Evolutionary conservation across 2,113 vertebrate species (phyloP).

Genomic region (Amia ocellicauda): DNA sequence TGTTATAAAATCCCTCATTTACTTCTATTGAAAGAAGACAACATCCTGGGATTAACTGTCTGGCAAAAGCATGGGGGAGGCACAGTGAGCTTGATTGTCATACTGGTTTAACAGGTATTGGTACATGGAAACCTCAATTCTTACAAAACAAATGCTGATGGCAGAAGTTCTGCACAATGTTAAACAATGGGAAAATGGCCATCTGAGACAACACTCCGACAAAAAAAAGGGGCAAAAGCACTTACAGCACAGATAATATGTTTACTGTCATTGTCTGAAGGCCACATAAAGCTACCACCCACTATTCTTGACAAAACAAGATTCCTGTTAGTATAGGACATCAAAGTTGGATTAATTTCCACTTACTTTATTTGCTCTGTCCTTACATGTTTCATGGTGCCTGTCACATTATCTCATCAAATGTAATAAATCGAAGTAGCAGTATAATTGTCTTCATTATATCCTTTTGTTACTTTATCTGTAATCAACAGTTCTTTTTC

Average conservation of each 20-base stretch:
- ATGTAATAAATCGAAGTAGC: too few species aligned
- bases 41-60: too few species aligned
- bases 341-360: neutral
- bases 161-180: neutral
- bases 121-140: neutral
- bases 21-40: too few species aligned
- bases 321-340: neutral
- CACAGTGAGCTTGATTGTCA: neutral
- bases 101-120: neutral
- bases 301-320: slow-evolving; percentile 2
- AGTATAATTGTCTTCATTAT: too few species aligned
- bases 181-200: neutral
- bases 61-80: too few species aligned
- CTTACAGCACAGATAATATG: neutral
- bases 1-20: too few species aligned
- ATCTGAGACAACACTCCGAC: neutral
- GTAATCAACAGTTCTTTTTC: too few species aligned
- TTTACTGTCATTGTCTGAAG: neutral
- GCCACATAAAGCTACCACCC: neutral
- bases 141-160: neutral
- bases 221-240: neutral
- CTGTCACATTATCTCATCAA: too few species aligned
- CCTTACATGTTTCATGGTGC: too few species aligned
- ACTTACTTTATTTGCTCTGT: too few species aligned
- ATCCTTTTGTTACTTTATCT: too few species aligned